Evolutionary conservation across 37 sponge, comb jelly and placozoan species (phyloP), one percentile per base, ranked within the genome.

Genomic region (Aphrocallistes beatrix): DNA sequence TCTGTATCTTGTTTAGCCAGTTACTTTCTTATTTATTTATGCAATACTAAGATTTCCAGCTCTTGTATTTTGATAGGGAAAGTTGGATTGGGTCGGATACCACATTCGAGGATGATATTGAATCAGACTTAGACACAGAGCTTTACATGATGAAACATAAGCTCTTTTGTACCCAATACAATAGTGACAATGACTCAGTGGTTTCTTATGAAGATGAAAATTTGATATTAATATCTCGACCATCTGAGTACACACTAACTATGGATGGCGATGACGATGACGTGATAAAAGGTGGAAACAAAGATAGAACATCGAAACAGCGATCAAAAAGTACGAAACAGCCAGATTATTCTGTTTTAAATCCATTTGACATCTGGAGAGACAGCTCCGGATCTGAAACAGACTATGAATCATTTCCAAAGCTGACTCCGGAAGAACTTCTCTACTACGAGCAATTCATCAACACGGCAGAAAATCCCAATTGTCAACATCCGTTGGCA

Each of bases 201-300:
- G 75, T 13, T 21, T 60, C 75, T 6, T 60, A 60, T 30, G 75
- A 60, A 28, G 75, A 60, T 60, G 75, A 60, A 30, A 60, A 60
- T 13, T 6, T 60, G 6, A 30, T 60, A 13, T 60, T 60, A 28
- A 3, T 60, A 6, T 32, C 75, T 6, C 75, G 8, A 60, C 75
- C 75, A 19, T 60, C 75, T 3, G 17, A 60, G n/a, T 60, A 60
- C 34, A 60, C 75, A 32, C 10, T 60, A 60, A 28, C 34, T 6
- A n/a, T n/a, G n/a, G n/a, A n/a, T n/a, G 8, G 75, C n/a, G 75
- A 60, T 60, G 75, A 60, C 8, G n/a, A 60, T 60, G 75, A 60
- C 3, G 13, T 21, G 13, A 21, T 21, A 13, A 13, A 6, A 28
- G 28, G n/a, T 19, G 32, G 6, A 30, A 60, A 21, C 10, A 6